phyloP scores from a whole-genome alignment of 2,797 vertebrate genomes.

The Allochrocebus solatus region DNA sequence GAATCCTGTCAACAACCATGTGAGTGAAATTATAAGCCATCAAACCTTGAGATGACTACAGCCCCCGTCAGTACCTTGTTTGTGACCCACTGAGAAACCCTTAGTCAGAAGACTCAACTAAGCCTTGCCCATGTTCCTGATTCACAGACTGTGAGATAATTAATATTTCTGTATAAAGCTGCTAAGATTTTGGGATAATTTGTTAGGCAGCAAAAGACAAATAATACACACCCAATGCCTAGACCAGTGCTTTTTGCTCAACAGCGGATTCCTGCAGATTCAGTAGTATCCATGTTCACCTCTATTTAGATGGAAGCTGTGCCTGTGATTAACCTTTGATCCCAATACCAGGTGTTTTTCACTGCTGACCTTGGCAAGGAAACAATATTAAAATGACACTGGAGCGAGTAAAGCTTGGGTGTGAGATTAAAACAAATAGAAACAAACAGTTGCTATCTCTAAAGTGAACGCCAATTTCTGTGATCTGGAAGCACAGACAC shows the following conservation, averaged over 20 bases:
- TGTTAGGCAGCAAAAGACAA: not conserved
- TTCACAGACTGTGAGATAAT: not conserved
- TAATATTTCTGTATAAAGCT: slow-evolving; percentile 19
- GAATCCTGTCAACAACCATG: not conserved
- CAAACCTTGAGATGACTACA: not conserved
- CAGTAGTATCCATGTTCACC: not conserved
- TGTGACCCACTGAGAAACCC: not conserved
- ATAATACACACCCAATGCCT: not conserved
- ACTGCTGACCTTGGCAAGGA: slow-evolving; percentile 36
- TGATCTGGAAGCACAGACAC: slow-evolving; percentile 42
- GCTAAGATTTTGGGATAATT: not conserved
- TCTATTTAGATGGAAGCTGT: not conserved
- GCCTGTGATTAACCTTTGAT: slow-evolving; percentile 4
- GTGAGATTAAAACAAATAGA: slow-evolving; percentile 58
- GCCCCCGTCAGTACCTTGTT: not conserved
- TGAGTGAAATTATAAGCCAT: not conserved
- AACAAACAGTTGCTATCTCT: slow-evolving; percentile 35
- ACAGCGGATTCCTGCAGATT: not conserved
- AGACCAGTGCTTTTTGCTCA: slow-evolving; percentile 6
- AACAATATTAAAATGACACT: slow-evolving; percentile 53
- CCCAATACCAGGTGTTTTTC: slow-evolving; percentile 46
- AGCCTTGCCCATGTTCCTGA: not conserved
- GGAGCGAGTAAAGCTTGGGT: slow-evolving; percentile 50
- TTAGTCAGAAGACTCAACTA: not conserved
- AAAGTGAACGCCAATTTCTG: slow-evolving; percentile 55